phyloP scores from a whole-genome alignment of 2,888 invertebrate genomes.

The Pocota personata region DNA sequence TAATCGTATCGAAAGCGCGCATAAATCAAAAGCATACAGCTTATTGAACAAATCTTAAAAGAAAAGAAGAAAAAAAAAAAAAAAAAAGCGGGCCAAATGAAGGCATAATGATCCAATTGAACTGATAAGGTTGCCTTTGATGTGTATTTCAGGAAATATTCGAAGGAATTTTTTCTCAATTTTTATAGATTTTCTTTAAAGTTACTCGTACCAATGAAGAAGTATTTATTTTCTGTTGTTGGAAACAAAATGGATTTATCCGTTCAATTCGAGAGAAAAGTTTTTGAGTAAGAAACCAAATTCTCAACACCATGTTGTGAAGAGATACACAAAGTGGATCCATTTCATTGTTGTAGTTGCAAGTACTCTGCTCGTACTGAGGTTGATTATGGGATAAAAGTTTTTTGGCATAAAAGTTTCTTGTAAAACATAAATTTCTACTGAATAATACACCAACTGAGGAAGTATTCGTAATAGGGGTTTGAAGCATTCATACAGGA shows the following conservation, averaged over 20 bases:
- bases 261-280: too few species aligned
- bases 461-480: background rate
- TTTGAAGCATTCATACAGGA: background rate
- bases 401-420: background rate
- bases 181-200: background rate
- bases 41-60: constrained; percentile 2
- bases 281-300: too few species aligned
- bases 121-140: constrained; percentile 45
- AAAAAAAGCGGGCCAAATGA: constrained; percentile 2
- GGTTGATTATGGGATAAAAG: background rate
- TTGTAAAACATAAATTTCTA: background rate
- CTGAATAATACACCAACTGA: background rate
- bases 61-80: too few species aligned
- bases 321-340: background rate
- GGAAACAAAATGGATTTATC: too few species aligned
- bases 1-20: background rate
- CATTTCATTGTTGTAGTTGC: background rate
- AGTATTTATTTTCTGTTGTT: too few species aligned
- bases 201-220: too few species aligned
- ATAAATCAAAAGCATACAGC: constrained; percentile 27
- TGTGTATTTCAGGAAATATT: background rate
- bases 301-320: background rate
- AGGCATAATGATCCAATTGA: constrained; percentile 24
- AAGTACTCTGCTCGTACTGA: background rate
- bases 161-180: background rate